Conservation (phyloP, 2,113 vertebrate genomes). For the Kryptolebias marmoratus region DNA sequence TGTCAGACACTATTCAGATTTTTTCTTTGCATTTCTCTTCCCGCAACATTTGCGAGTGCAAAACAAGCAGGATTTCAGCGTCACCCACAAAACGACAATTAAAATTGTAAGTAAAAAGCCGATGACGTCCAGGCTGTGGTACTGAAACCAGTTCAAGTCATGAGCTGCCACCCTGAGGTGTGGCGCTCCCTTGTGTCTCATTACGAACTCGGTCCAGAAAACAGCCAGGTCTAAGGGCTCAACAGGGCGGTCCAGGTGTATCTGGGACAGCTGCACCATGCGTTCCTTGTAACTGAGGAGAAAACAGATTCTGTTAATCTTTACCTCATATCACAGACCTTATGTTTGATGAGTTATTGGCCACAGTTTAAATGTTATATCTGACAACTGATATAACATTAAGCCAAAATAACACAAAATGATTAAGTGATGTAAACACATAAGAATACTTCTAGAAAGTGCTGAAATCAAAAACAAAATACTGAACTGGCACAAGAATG, state of each 20-base stretch:
- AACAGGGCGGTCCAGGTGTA: conserved; percentile 89
- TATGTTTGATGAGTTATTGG: too few species aligned
- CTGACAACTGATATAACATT: background rate
- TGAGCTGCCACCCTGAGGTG: conserved; percentile 90
- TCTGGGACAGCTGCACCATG: conserved; percentile 82
- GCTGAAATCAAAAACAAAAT: background rate
- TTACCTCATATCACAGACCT: background rate
- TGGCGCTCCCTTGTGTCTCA: conserved; percentile 88
- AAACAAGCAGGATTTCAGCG: conserved; percentile 81
- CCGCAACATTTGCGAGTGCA: conserved; percentile 74
- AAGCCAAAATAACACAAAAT: background rate
- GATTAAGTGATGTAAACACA: background rate
- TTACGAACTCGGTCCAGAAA: conserved; percentile 94
- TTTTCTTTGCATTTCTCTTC: conserved; percentile 65
- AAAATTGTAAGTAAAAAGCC: conserved; percentile 78
- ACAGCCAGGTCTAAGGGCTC: conserved; percentile 88
- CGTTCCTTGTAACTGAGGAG: conserved; percentile 89
- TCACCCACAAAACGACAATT: conserved; percentile 70
- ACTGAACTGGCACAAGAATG: background rate
- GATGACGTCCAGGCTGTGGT: conserved; percentile 89
- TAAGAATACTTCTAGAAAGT: background rate
- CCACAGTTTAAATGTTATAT: background rate
- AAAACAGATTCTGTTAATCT: background rate
- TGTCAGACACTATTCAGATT: conserved; percentile 59
- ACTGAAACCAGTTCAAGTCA: conserved; percentile 93